phyloP scores from a whole-genome alignment of 2,797 vertebrate genomes.

The Hydrophis major region DNA sequence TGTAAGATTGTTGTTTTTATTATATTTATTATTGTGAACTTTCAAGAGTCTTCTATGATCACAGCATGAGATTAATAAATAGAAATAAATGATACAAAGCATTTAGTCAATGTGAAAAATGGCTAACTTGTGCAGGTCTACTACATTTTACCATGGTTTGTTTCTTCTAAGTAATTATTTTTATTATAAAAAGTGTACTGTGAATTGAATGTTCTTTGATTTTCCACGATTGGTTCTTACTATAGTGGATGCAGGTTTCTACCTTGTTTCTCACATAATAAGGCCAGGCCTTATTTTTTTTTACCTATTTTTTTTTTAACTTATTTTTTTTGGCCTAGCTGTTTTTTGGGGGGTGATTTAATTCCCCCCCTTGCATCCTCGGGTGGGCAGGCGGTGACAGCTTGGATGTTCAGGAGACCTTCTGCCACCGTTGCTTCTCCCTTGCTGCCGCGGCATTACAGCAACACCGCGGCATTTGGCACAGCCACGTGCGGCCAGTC shows the following conservation, averaged over 20 bases:
- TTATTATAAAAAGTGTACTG: background rate
- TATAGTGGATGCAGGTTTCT: background rate
- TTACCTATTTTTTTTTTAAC: no score
- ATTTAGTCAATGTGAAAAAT: background rate
- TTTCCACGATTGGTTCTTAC: background rate
- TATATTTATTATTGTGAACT: background rate
- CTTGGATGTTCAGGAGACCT: no score
- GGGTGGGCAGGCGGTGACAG: no score
- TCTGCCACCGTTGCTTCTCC: no score
- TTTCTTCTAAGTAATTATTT: background rate
- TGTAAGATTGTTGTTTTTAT: background rate
- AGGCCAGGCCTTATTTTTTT: no score
- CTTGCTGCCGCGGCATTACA: no score
- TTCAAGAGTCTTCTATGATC: background rate
- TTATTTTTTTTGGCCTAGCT: no score
- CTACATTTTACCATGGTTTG: background rate
- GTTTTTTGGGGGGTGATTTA: no score
- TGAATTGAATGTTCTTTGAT: background rate
- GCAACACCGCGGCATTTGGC: no score
- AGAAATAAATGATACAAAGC: background rate
- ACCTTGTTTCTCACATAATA: no score
- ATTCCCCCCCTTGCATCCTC: no score
- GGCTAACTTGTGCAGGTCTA: background rate
- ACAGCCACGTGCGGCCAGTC: no score
- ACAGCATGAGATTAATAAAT: background rate